These are phyloP conservation scores for Pterocles burchelli DNA, from an alignment of 2,113 vertebrate species.

Conservation along the genomic window DNA sequence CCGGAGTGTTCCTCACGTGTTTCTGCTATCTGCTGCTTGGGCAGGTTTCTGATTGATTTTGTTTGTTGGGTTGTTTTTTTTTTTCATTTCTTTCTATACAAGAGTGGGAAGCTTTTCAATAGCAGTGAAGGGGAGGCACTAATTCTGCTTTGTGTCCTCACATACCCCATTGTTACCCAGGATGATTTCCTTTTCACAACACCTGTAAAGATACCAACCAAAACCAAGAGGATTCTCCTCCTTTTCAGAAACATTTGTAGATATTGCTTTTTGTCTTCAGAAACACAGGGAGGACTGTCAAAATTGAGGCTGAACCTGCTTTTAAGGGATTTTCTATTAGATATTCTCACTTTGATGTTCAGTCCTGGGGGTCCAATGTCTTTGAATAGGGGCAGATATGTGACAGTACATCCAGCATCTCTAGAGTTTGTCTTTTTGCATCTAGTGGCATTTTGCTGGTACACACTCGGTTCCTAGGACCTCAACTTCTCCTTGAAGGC, in stretches of 20 bases:
- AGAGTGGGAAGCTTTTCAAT: accelerated
- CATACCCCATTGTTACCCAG: accelerated
- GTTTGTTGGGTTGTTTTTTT: not conserved
- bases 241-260: not conserved
- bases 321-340: not conserved
- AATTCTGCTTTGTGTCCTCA: not conserved
- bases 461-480: not conserved
- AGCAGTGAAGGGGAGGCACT: accelerated
- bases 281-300: not conserved
- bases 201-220: not conserved
- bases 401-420: not conserved
- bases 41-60: not conserved
- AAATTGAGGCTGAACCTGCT: not conserved
- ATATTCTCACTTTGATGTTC: not conserved
- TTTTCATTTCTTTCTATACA: not conserved
- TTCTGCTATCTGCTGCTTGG: not conserved
- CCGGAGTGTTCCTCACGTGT: not conserved
- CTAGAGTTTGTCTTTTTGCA: not conserved
- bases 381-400: not conserved
- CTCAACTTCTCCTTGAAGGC: not conserved
- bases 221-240: not conserved
- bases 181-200: not conserved
- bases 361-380: not conserved
- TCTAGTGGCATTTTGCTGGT: not conserved
- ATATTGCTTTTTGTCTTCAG: not conserved